Evolutionary conservation across 2,888 invertebrate genomes (phyloP).

Genomic region (Microctonus brassicae): DNA sequence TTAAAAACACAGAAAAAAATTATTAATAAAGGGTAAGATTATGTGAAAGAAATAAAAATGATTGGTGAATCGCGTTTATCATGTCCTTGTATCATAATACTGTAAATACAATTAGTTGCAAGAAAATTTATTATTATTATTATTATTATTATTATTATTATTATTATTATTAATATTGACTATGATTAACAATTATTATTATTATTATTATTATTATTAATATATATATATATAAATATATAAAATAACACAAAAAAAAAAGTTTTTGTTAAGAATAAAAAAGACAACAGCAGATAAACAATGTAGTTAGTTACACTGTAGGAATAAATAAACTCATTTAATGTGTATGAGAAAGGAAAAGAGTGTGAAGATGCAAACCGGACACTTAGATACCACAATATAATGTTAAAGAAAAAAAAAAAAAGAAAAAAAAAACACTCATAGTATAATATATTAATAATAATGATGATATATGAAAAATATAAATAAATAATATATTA

Average conservation of each 20-base stretch:
- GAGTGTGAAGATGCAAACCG: conserved; percentile 41
- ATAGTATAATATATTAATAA: conserved; percentile 60
- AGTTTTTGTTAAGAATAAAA: conserved; percentile 45
- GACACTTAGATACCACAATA: conserved; percentile 49
- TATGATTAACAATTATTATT: conserved; percentile 50
- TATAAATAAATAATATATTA: conserved; percentile 44
- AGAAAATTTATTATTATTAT: conserved; percentile 51
- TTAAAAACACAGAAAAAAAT: conserved; percentile 18
- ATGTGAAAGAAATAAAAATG: conserved; percentile 8
- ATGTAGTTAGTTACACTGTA: conserved; percentile 46
- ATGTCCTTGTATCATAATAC: conserved; percentile 55
- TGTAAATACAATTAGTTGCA: conserved; percentile 63
- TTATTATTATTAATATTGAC: conserved; percentile 48
- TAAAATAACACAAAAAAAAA: conserved; percentile 41
- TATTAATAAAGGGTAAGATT: conserved; percentile 14
- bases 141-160: conserved; percentile 48
- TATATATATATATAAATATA: conserved; percentile 43
- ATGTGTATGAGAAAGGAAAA: conserved; percentile 13
- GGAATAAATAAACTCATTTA: conserved; percentile 26
- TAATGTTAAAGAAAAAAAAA: conserved; percentile 43
- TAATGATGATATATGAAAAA: conserved; percentile 43
- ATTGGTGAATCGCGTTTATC: conserved; percentile 28
- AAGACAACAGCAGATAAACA: conserved; percentile 8
- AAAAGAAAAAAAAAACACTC: conserved; percentile 42
- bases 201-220: conserved; percentile 45